Evolutionary conservation across 2,797 vertebrate species (phyloP).

Genomic region (Rhyacichthys aspro): DNA sequence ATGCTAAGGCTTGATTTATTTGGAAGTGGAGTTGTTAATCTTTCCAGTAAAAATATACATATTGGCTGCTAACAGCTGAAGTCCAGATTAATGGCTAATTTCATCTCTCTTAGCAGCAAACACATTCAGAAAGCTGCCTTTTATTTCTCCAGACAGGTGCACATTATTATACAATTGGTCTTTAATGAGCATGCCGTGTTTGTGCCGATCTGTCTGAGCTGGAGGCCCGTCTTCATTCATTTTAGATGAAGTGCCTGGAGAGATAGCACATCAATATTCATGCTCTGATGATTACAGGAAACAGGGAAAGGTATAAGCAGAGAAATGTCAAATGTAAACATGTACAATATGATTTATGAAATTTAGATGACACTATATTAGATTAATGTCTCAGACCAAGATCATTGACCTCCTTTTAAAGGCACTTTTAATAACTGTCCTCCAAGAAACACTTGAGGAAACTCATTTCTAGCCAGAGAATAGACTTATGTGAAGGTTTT

Average conservation of each 20-base stretch:
- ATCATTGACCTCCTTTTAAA: constrained; percentile 65
- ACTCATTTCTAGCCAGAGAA: constrained; percentile 34
- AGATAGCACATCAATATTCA: constrained; percentile 80
- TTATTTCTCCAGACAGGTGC: constrained; percentile 71
- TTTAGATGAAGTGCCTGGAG: constrained; percentile 79
- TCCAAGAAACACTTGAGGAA: constrained; percentile 35
- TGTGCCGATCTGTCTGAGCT: constrained; percentile 73
- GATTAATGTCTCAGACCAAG: constrained; percentile 64
- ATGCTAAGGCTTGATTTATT: constrained; percentile 3
- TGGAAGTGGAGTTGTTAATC: constrained; percentile 10
- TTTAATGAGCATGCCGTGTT: constrained; percentile 79
- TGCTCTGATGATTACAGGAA: constrained; percentile 71
- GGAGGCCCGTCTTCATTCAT: constrained; percentile 73
- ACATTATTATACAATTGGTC: constrained; percentile 75
- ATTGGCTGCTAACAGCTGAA: constrained; percentile 16
- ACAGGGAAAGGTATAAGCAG: constrained; percentile 61
- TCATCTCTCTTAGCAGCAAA: constrained; percentile 16
- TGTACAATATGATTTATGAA: constrained; percentile 68
- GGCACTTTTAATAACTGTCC: constrained; percentile 58
- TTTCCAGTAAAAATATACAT: constrained; percentile 20
- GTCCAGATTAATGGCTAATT: constrained; percentile 13
- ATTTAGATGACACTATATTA: constrained; percentile 65
- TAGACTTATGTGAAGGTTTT: constrained; percentile 35
- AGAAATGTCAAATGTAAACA: constrained; percentile 78
- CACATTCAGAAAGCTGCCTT: constrained; percentile 37